Conservation (phyloP, 2,888 invertebrate species). For the Lypha dubia region DNA sequence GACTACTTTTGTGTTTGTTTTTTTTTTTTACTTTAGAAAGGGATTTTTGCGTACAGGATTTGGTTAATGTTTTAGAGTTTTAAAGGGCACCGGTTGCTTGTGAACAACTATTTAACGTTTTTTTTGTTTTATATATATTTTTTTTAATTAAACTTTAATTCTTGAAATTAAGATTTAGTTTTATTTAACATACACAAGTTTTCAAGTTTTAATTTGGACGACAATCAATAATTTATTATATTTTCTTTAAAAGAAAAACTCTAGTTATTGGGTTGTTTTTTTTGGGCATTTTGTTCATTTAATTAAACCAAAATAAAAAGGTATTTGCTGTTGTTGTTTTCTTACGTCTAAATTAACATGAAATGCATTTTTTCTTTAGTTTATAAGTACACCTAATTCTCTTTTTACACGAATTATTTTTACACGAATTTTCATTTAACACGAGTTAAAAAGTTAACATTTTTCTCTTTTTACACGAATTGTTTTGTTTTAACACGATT, state of each 20-base stretch:
- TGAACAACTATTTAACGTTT: not conserved
- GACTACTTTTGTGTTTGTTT: not conserved
- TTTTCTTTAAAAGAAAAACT: conserved; percentile 6
- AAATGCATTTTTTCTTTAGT: not conserved
- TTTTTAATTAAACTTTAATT: not conserved
- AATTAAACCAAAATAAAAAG: not conserved
- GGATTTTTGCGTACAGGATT: not conserved
- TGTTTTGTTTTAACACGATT: too few species aligned
- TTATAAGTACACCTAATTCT: too few species aligned
- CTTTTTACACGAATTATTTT: too few species aligned
- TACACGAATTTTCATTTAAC: too few species aligned
- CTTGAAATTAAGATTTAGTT: not conserved
- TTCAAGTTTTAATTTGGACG: not conserved
- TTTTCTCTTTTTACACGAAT: too few species aligned
- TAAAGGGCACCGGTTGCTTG: conserved; percentile 4
- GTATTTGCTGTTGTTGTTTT: not conserved
- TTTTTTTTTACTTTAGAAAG: not conserved
- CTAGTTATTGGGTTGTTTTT: not conserved
- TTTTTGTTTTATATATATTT: not conserved
- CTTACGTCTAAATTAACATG: not conserved
- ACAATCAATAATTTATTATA: not conserved
- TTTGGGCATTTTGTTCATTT: not conserved
- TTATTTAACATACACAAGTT: not conserved
- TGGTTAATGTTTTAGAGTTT: not conserved
- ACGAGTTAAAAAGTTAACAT: too few species aligned